These are phyloP conservation scores for Lepus americanus DNA, from an alignment of 2,113 vertebrate species.

Conservation along the genomic window DNA sequence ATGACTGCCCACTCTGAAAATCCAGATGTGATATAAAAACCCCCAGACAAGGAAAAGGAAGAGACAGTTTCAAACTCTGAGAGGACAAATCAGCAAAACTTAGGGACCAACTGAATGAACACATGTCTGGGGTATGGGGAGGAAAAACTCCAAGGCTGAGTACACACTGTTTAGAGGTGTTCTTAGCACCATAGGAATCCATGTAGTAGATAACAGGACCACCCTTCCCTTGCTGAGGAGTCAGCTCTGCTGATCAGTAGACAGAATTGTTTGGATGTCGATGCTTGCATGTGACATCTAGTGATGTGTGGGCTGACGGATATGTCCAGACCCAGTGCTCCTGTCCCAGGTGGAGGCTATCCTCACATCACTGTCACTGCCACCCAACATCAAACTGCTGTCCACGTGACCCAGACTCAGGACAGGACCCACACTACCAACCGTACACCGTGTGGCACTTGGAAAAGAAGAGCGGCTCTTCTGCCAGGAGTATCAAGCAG, in stretches of 20 bases:
- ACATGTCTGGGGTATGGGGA: background rate
- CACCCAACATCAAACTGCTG: background rate
- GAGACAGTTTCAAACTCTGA: background rate
- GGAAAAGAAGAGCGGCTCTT: constrained; percentile 95
- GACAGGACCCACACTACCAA: constrained; percentile 83
- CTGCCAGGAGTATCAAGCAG: constrained; percentile 93
- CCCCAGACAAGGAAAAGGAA: background rate
- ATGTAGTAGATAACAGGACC: background rate
- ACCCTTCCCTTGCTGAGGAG: background rate
- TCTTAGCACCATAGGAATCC: constrained; percentile 28
- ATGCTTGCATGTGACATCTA: background rate
- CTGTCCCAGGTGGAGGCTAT: background rate
- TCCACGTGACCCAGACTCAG: background rate
- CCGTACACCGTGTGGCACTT: constrained; percentile 98
- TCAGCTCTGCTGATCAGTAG: background rate
- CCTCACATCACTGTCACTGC: background rate
- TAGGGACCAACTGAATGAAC: background rate
- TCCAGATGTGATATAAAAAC: background rate
- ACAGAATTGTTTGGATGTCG: background rate
- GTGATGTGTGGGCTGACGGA: background rate
- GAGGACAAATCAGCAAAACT: constrained; percentile 43
- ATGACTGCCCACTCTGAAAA: background rate
- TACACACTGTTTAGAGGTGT: background rate
- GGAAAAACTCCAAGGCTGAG: background rate
- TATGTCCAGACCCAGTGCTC: background rate